A percentile compares a stretch with the other conserved stretches of the same genome.
phyloP scores from a whole-genome alignment of 1,140 invertebrate genomes.

The Leptopilina clavipes region DNA sequence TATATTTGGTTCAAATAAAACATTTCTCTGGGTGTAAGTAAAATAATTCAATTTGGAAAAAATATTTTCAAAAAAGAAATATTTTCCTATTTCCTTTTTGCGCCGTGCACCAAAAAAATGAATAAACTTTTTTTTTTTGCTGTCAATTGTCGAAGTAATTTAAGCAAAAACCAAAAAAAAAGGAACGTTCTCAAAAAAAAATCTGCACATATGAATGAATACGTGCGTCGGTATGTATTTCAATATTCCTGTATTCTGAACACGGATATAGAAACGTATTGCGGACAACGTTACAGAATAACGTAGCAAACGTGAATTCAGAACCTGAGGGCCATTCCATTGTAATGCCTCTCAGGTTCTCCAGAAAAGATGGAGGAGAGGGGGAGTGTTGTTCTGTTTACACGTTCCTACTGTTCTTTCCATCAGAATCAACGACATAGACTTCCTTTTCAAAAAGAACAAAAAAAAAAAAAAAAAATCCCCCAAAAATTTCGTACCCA shows the following conservation, averaged over 20 bases:
- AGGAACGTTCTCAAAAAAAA: not conserved
- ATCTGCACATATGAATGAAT: slow-evolving; percentile 16
- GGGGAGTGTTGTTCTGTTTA: slow-evolving; percentile 5
- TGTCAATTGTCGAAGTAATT: not conserved
- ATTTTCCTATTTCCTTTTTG: too few relatives aligned
- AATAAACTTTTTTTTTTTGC: too few relatives aligned
- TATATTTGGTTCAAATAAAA: too few relatives aligned
- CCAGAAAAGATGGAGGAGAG: too few relatives aligned
- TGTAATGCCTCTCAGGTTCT: not conserved
- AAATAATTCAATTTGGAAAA: too few relatives aligned
- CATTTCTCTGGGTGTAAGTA: too few relatives aligned
- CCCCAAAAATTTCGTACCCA: not conserved
- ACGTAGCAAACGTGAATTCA: slow-evolving; percentile 29
- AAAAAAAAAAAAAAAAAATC: too few relatives aligned
- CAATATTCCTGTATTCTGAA: slow-evolving; percentile 35
- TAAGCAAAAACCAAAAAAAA: not conserved
- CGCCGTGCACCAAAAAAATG: too few relatives aligned
- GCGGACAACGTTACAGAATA: slow-evolving; percentile 28
- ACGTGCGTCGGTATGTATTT: slow-evolving; percentile 24
- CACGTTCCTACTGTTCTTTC: not conserved
- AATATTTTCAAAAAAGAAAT: too few relatives aligned
- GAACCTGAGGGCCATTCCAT: slow-evolving; percentile 5
- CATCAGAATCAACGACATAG: slow-evolving; percentile 21
- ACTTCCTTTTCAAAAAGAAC: not conserved
- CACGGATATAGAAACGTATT: slow-evolving; percentile 30